Conservation (phyloP, 2,113 vertebrate genomes). For the Carettochelys insculpta region DNA sequence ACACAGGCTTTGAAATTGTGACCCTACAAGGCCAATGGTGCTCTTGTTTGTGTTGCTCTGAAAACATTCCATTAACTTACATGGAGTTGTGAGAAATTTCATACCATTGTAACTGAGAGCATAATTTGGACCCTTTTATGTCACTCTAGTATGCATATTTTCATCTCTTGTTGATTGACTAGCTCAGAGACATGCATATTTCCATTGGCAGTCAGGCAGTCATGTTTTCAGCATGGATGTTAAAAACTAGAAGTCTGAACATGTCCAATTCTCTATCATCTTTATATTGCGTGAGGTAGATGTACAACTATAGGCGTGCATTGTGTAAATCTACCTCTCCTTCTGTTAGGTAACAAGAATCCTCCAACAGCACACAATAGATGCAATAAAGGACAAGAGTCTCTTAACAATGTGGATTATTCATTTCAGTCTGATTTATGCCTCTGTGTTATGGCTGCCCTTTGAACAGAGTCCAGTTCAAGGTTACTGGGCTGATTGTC, state of each 20-base stretch:
- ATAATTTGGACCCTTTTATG: conserved; percentile 66
- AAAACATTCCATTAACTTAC: conserved; percentile 52
- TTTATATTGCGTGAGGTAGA: conserved; percentile 32
- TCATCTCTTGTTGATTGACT: conserved; percentile 61
- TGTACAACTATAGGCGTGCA: conserved; percentile 34
- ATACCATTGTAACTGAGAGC: conserved; percentile 70
- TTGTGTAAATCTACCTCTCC: background rate
- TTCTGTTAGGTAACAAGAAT: background rate
- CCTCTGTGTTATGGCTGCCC: conserved; percentile 13
- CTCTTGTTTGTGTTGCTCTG: conserved; percentile 9
- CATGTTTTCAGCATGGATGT: conserved; percentile 54
- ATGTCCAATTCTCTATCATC: conserved; percentile 36
- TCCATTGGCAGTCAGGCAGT: conserved; percentile 43
- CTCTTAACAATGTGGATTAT: conserved; percentile 39
- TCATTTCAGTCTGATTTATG: background rate
- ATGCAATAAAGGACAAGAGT: background rate
- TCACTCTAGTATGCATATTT: conserved; percentile 33
- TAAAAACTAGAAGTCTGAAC: too few species aligned
- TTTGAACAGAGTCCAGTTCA: conserved; percentile 7
- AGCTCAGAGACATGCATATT: conserved; percentile 53
- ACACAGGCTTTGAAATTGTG: background rate
- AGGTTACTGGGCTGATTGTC: conserved; percentile 63
- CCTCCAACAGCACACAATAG: background rate
- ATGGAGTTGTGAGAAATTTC: conserved; percentile 70
- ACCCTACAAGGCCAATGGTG: background rate